Evolutionary conservation across 92 coral and sea anemone species (phyloP).

Genomic region (Epizoanthus illoricatus): DNA sequence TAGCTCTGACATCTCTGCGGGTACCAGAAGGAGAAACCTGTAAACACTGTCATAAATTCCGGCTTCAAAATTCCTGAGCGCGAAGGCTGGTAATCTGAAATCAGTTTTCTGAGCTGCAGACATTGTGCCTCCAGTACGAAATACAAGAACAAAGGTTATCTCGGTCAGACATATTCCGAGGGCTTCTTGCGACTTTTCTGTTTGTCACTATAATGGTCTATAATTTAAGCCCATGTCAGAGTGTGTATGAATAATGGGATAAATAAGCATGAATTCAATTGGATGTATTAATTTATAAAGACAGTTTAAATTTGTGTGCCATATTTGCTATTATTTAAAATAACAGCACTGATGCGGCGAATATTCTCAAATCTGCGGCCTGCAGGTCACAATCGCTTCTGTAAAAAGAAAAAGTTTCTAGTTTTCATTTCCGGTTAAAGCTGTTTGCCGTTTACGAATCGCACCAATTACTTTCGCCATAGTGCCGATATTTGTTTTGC

Average conservation of each 20-base stretch:
- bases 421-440: conserved; percentile 18
- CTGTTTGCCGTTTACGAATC: conserved; percentile 4
- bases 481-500: conserved; percentile 12
- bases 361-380: neutral
- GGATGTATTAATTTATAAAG: no score
- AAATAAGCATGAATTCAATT: no score
- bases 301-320: no score
- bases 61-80: no score
- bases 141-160: conserved; percentile 20
- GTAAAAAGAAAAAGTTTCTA: conserved; percentile 1
- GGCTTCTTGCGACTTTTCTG: no score
- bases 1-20: neutral
- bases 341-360: no score
- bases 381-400: neutral
- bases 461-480: neutral
- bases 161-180: conserved; percentile 1
- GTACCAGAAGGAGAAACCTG: neutral
- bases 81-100: neutral
- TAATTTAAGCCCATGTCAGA: no score
- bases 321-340: no score
- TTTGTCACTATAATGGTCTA: no score
- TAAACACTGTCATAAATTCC: neutral
- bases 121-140: neutral
- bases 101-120: neutral
- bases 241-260: no score